A percentile compares a stretch with the other conserved stretches of the same genome.
Conservation (phyloP, 35 echinoderm and acorn worm genomes). For the Heliocidaris tuberculata region DNA sequence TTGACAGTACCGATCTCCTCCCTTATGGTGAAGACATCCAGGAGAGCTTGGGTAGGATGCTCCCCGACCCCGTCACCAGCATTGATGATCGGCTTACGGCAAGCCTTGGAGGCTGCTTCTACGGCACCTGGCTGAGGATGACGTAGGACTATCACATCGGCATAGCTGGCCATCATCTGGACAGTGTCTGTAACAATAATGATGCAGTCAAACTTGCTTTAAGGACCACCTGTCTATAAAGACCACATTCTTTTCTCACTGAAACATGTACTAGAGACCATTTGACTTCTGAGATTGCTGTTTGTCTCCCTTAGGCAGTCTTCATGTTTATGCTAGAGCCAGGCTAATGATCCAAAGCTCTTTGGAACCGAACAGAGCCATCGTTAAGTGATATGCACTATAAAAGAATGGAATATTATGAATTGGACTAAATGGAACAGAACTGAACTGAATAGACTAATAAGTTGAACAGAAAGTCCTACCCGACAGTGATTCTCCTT, state of each 20-base stretch:
- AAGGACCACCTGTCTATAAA: too few species aligned
- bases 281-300: neutral
- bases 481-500: slow-evolving; percentile 91
- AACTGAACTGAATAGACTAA: too few species aligned
- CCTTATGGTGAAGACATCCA: slow-evolving; percentile 96
- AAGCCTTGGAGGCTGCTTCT: slow-evolving; percentile 61
- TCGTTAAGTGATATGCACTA: too few species aligned
- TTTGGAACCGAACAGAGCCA: too few species aligned
- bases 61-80: slow-evolving; percentile 95
- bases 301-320: too few species aligned
- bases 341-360: too few species aligned
- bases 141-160: slow-evolving; percentile 84
- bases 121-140: slow-evolving; percentile 78
- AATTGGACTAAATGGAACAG: too few species aligned
- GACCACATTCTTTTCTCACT: neutral
- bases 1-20: slow-evolving; percentile 99
- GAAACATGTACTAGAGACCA: neutral
- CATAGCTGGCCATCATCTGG: slow-evolving; percentile 90
- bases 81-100: slow-evolving; percentile 85
- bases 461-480: neutral
- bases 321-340: too few species aligned
- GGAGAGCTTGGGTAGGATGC: slow-evolving; percentile 93
- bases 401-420: too few species aligned
- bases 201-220: too few species aligned
- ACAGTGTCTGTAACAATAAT: slow-evolving; percentile 65